These are phyloP conservation scores for Hippasteria phrygiana DNA, from an alignment of 53 echinoderm and acorn worm species.

Conservation along the genomic window DNA sequence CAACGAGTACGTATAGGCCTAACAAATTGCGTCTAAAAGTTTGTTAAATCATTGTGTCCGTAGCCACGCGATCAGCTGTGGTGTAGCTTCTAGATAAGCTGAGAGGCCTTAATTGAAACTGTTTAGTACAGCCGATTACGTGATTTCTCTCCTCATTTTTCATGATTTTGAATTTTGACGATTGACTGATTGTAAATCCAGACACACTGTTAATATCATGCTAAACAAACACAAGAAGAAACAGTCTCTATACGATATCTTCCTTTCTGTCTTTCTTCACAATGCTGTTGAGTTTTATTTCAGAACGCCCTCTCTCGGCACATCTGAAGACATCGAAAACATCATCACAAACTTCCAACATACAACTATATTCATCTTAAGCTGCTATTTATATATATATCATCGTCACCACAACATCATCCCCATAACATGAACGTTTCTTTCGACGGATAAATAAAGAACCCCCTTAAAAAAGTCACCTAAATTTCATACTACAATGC, in stretches of 20 bases:
- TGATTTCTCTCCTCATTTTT: no score
- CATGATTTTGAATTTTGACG: no score
- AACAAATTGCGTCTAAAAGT: no score
- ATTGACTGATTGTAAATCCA: no score
- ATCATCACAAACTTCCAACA: constrained; percentile 41
- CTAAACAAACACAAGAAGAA: not conserved
- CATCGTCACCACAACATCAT: constrained; percentile 6
- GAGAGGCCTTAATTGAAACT: no score
- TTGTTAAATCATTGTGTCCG: no score
- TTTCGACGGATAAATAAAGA: not conserved
- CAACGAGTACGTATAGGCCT: no score
- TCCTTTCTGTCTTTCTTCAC: not conserved
- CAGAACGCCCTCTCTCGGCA: constrained; percentile 7
- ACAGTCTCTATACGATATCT: not conserved
- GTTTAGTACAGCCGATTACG: no score
- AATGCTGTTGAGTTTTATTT: constrained; percentile 41
- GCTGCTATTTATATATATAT: constrained; percentile 60
- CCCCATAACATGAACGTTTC: not conserved
- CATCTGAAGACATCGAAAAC: constrained; percentile 27
- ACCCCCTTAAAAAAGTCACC: not conserved
- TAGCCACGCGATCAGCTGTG: no score
- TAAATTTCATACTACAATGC: not conserved
- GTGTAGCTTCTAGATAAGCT: no score
- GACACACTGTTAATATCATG: not conserved
- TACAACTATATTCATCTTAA: constrained; percentile 37